Evolutionary conservation across 2,113 vertebrate species (phyloP), one percentile per base, ranked within the genome.

Genomic region (Trinectes maculatus): DNA sequence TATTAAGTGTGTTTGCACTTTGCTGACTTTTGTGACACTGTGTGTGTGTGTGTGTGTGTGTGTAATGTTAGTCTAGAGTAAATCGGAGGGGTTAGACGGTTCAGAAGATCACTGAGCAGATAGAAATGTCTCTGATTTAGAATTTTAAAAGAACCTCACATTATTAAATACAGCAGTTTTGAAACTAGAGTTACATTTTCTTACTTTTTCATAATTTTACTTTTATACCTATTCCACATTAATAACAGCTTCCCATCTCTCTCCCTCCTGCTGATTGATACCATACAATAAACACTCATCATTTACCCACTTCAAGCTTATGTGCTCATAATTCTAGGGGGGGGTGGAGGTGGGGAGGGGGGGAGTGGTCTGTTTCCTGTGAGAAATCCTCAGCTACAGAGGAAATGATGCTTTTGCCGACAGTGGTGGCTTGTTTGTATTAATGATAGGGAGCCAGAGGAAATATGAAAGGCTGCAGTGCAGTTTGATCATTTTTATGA

Each of bases 361-460:
- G n/a, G n/a, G n/a, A n/a, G n/a, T n/a, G n/a, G n/a, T 4, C 19
- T 71, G 70, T 55, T 84, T 86, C 76, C 86, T 73, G 72, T 9
- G 51, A 71, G 54, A 84, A 77, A 82, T 85, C 71, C 69, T 73
- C 24, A 19, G 33, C 74, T 28, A 21, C 49, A 21, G 53, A 69
- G 69, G 73, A 83, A 67, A 66, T 19, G 0, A 40, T 66, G 43
- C 15, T 70, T 52, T 78, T 49, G 39, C 47, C 64, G 51, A 67
- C 70, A 68, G 21, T n/a, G 24, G 43, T 3, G 4, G 19, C 10
- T 18, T 70, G n/a, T 52, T 47, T 64, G 29, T 52, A 29, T 46
- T 34, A 78, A 85, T 85, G 76, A 84, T 4, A 67, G 51, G 58
- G 64, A 48, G 36, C 48, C 5, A 28, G 52, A 74, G 63, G 55